phyloP scores from a whole-genome alignment of 1,140 invertebrate genomes.

The Drosophila trapezifrons region DNA sequence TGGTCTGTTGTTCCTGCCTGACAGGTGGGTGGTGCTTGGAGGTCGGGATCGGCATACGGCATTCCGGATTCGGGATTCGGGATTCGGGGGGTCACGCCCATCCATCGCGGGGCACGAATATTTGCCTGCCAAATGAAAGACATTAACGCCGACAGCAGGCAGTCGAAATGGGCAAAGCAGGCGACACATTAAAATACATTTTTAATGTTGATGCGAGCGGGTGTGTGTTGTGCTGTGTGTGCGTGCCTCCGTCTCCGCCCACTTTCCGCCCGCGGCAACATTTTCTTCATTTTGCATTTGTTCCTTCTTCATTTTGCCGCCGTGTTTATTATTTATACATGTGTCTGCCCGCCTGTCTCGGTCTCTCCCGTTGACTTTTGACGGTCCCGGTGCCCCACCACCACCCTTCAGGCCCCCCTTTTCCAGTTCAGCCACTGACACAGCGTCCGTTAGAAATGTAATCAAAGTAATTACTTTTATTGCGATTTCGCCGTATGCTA shows the following conservation, averaged over 20 bases:
- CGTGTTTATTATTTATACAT: constrained; percentile 54
- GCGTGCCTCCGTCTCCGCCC: constrained; percentile 32
- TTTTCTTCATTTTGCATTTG: constrained; percentile 37
- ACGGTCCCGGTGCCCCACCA: constrained; percentile 4
- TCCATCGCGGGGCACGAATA: constrained; percentile 21
- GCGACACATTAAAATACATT: constrained; percentile 79
- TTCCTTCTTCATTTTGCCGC: constrained; percentile 29
- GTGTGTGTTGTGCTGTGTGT: neutral
- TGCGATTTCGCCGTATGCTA: constrained; percentile 65
- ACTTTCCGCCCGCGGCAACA: constrained; percentile 10
- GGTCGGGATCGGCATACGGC: neutral
- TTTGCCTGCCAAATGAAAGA: constrained; percentile 68
- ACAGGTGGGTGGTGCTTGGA: constrained; percentile 1
- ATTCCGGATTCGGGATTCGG: neutral
- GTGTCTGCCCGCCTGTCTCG: constrained; percentile 35
- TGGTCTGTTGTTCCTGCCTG: constrained; percentile 59
- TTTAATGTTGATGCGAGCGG: constrained; percentile 72
- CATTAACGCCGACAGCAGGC: constrained; percentile 73
- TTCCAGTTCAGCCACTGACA: constrained; percentile 18
- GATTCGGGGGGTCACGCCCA: constrained; percentile 42
- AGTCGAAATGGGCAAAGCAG: constrained; percentile 65
- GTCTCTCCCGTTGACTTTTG: constrained; percentile 38
- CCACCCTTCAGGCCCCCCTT: neutral
- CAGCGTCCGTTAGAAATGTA: constrained; percentile 65
- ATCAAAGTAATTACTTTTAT: constrained; percentile 77